Evolutionary conservation across 1,140 invertebrate genomes (phyloP).

Genomic region (Lamellibrachia luymesi): DNA sequence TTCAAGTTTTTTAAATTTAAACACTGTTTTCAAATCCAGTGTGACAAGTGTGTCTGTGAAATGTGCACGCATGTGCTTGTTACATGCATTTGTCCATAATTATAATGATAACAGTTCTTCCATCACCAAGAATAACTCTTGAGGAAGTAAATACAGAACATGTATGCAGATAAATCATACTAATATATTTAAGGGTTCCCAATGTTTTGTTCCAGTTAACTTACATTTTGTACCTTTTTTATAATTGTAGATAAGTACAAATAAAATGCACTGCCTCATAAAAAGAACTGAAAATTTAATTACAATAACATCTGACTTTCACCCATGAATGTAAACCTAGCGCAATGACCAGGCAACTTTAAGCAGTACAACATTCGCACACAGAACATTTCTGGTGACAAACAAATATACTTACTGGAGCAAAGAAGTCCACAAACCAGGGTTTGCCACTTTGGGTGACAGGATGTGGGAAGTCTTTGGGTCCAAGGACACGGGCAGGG

Average conservation of each 20-base stretch:
- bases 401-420: slow-evolving; percentile 60
- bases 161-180: not conserved
- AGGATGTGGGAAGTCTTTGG: slow-evolving; percentile 62
- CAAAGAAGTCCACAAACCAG: slow-evolving; percentile 79
- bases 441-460: slow-evolving; percentile 56
- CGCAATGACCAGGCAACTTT: not conserved
- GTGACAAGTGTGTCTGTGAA: no score
- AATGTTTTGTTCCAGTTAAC: not conserved
- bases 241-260: no score
- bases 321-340: no score
- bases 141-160: not conserved
- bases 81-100: no score
- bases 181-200: not conserved
- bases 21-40: no score
- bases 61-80: no score
- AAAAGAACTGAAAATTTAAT: no score
- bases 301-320: no score
- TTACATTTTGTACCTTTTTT: not conserved
- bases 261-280: no score
- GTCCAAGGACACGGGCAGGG: slow-evolving; percentile 65
- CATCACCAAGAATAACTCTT: no score
- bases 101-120: no score
- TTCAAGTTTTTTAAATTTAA: no score
- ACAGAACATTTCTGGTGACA: not conserved
- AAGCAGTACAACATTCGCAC: not conserved